phyloP scores from a whole-genome alignment of 2,797 vertebrate species.

The Neosilurus mollespiculum region DNA sequence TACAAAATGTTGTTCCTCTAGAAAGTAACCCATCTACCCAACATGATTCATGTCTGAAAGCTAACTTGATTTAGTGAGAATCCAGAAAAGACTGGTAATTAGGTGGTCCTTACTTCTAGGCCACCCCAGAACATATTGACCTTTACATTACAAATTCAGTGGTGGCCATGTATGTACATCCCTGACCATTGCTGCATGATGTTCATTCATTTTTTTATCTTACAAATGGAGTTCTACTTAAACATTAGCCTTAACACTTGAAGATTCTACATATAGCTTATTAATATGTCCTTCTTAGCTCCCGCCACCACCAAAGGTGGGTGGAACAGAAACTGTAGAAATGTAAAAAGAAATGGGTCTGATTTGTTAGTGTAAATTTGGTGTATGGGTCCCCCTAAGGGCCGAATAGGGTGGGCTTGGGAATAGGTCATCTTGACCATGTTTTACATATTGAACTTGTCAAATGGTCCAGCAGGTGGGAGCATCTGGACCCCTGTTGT shows the following conservation, averaged over 20 bases:
- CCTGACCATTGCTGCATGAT: neutral
- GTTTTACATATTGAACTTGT: too few relatives aligned
- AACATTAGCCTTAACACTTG: neutral
- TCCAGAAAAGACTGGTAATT: neutral
- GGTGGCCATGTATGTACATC: neutral
- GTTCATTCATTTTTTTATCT: neutral
- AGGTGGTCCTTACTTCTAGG: neutral
- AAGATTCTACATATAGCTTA: neutral
- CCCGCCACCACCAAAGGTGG: too few relatives aligned
- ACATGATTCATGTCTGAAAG: neutral
- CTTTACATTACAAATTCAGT: neutral
- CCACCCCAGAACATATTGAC: neutral
- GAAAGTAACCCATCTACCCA: neutral
- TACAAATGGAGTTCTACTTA: too few relatives aligned
- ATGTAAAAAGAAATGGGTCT: too few relatives aligned
- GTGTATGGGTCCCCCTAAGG: too few relatives aligned
- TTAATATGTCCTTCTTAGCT: too few relatives aligned
- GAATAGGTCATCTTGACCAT: too few relatives aligned
- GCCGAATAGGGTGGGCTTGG: too few relatives aligned
- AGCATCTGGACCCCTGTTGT: too few relatives aligned
- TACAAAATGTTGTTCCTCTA: neutral
- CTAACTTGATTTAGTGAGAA: neutral
- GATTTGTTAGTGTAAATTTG: too few relatives aligned
- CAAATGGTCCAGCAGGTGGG: too few relatives aligned
- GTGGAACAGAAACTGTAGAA: too few relatives aligned